Evolutionary conservation across 1,140 invertebrate species (phyloP).

Genomic region (Eriocheir sinensis): DNA sequence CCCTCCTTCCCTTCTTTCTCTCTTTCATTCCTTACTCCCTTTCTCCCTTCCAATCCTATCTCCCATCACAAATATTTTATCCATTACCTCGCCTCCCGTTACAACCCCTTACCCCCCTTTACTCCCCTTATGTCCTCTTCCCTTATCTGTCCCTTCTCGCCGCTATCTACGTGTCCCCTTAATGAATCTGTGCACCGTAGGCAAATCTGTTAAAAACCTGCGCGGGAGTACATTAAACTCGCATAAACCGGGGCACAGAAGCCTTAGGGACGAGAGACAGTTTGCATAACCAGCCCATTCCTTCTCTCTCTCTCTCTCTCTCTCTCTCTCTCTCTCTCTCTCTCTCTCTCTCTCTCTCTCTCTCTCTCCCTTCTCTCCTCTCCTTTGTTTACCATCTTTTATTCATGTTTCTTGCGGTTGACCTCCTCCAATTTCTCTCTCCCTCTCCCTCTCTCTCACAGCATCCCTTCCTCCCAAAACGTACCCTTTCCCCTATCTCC

Average conservation of each 20-base stretch:
- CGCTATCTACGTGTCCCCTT: background rate
- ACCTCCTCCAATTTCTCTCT: no score
- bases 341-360: no score
- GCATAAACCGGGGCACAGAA: background rate
- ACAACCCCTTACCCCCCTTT: background rate
- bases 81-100: background rate
- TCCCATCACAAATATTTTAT: background rate
- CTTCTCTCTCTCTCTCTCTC: no score
- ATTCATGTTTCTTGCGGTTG: no score
- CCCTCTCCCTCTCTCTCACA: no score
- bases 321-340: no score
- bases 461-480: no score
- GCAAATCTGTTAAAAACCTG: background rate
- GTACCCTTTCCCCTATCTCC: no score
- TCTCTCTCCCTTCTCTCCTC: no score
- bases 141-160: background rate
- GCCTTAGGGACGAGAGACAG: background rate
- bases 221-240: background rate
- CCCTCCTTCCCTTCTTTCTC: constrained; percentile 20
- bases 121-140: background rate
- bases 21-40: background rate
- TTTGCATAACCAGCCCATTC: no score
- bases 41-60: background rate
- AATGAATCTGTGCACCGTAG: constrained; percentile 15
- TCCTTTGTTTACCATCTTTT: no score